Evolutionary conservation across 2,888 invertebrate genomes (phyloP), one percentile per base, ranked within the genome.

Genomic region (Plagiodera versicolora): DNA sequence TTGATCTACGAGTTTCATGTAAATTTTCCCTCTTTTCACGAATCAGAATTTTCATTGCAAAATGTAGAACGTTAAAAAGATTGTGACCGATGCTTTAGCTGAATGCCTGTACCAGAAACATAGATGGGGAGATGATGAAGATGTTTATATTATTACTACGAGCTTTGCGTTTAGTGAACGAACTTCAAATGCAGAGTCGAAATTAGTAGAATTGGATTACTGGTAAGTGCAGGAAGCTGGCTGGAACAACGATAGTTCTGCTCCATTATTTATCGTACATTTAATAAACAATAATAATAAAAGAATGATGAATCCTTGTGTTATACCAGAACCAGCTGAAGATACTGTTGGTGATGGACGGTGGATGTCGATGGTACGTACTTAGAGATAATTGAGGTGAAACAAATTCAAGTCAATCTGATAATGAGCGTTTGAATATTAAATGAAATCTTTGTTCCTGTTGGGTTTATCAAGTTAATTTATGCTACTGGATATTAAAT

Each of bases 351-450:
- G 86, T 2, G 87, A 87, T 75, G 83, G 83, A 28, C 74, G 86
- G 63, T 87, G 86, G 86, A 82, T 85, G 77, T 84, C 83, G 70
- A 81, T 86, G 83, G 86, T 86, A 77, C 77, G 76, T 63, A 51
- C 1, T 4, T 10, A n/a, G 5, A 14, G 4, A 14, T 14, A 14
- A n/a, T 4, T 39, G 4, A 4, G 39, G 24, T 24, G 24, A 24
- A 24, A 6, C 6, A 24, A 24, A 24, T 24, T 24, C 24, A 6
- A 24, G 4, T 24, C 24, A 24, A 24, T 24, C 24, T 24, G 24
- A 24, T 24, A 24, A 24, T 24, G 24, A 24, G 24, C 24, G 24
- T 24, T 24, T 24, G 24, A 24, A 24, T 24, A 6, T n/a, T n/a
- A n/a, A n/a, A n/a, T 24, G 24, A 24, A 24, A 24, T 24, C 4